Evolutionary conservation across 2,113 vertebrate species (phyloP).

Genomic region (Scomber japonicus): DNA sequence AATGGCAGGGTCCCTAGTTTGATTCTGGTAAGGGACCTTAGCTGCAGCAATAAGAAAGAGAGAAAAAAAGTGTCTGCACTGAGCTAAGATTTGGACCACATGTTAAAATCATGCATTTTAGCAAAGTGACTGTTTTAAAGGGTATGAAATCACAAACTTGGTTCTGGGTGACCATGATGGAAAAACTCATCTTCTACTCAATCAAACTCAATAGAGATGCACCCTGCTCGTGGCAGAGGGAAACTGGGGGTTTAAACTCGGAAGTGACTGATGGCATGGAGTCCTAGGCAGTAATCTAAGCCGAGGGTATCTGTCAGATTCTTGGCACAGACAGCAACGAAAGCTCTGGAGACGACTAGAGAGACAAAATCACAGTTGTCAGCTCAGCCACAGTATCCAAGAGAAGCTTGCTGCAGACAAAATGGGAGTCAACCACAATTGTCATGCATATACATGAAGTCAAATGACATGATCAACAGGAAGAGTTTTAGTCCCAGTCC

Average conservation of each 20-base stretch:
- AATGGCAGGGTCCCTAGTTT: no score
- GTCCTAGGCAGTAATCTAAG: constrained; percentile 60
- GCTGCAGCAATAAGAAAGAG: no score
- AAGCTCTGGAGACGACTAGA: constrained; percentile 11
- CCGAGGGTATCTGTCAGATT: constrained; percentile 53
- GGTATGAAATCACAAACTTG: constrained; percentile 2
- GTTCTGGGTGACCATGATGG: constrained; percentile 5
- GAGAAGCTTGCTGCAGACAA: no score
- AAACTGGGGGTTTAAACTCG: constrained; percentile 49
- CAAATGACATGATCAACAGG: no score
- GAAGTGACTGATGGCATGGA: constrained; percentile 58
- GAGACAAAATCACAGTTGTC: neutral
- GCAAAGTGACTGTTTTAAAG: neutral
- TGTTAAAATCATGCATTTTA: neutral
- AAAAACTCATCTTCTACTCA: constrained; percentile 28
- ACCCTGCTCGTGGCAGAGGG: constrained; percentile 41
- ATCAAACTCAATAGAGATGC: constrained; percentile 18
- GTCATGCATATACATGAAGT: no score
- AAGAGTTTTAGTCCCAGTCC: no score
- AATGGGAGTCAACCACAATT: no score
- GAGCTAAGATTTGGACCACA: neutral
- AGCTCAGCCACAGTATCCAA: neutral
- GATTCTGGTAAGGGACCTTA: no score
- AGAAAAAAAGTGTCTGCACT: no score
- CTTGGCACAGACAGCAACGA: constrained; percentile 43